phyloP scores from a whole-genome alignment of 2,797 vertebrate species.

The Parauchenoglanis ngamensis region DNA sequence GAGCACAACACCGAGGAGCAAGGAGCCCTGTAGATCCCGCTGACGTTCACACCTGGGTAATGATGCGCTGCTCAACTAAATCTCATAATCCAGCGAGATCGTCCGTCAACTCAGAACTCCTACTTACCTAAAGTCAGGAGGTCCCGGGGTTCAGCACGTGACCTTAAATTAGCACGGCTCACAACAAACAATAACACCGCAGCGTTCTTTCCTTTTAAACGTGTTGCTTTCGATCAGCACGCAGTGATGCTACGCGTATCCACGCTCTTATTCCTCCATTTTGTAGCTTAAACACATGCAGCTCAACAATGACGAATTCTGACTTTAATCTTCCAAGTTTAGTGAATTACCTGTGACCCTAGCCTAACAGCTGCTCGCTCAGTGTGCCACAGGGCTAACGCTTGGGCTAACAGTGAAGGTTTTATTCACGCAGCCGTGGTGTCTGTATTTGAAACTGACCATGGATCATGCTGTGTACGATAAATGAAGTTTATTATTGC shows the following conservation, averaged over 20 bases:
- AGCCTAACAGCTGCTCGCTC: neutral
- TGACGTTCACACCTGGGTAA: neutral
- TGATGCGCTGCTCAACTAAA: neutral
- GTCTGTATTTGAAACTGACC: neutral
- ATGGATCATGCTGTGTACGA: neutral
- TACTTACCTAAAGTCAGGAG: neutral
- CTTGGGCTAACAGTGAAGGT: neutral
- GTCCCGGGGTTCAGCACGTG: neutral
- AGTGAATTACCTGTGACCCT: neutral
- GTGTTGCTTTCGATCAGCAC: neutral
- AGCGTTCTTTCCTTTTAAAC: neutral
- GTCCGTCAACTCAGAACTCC: neutral
- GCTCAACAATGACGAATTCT: neutral
- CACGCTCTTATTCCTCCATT: too few relatives aligned
- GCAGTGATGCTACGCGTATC: neutral
- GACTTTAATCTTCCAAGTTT: neutral
- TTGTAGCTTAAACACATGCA: neutral
- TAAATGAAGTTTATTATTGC: neutral
- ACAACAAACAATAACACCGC: neutral
- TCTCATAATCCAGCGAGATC: neutral
- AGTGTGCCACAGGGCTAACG: neutral
- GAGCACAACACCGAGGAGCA: neutral
- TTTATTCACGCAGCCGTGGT: neutral
- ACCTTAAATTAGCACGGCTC: neutral
- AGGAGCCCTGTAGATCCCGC: neutral